phyloP scores from a whole-genome alignment of 2,888 invertebrate species.

The Phlogophora meticulosa region DNA sequence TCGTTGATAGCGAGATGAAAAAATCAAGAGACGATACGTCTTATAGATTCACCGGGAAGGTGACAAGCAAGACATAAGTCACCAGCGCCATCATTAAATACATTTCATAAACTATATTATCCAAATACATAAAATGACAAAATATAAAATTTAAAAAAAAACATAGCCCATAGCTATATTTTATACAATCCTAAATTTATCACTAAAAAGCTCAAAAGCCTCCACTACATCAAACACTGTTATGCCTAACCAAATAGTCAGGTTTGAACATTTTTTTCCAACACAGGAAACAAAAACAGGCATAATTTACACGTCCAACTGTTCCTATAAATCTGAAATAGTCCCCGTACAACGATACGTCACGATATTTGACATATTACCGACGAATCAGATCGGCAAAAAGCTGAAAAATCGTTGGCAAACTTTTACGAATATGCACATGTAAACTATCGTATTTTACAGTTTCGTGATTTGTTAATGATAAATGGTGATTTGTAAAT shows the following conservation, averaged over 20 bases:
- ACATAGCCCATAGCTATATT: neutral
- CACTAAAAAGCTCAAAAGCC: slow-evolving; percentile 23
- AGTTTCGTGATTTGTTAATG: slow-evolving; percentile 27
- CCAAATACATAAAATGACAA: no score
- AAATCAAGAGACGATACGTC: no score
- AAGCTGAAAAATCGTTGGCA: slow-evolving; percentile 44
- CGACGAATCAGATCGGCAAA: slow-evolving; percentile 48
- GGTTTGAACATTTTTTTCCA: slow-evolving; percentile 18
- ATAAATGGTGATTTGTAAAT: slow-evolving; percentile 41
- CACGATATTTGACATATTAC: slow-evolving; percentile 64
- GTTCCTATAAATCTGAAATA: slow-evolving; percentile 52
- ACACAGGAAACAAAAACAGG: slow-evolving; percentile 24
- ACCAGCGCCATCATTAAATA: no score
- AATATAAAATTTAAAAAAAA: neutral
- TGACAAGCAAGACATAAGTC: no score
- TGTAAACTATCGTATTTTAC: slow-evolving; percentile 51
- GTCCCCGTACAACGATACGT: slow-evolving; percentile 62
- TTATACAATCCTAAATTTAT: slow-evolving; percentile 28
- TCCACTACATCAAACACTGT: slow-evolving; percentile 24
- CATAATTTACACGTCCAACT: slow-evolving; percentile 59
- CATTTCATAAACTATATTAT: no score
- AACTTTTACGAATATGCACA: slow-evolving; percentile 52
- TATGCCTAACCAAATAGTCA: slow-evolving; percentile 25
- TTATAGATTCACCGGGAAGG: no score
- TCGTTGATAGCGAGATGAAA: no score